Evolutionary conservation across 2,888 invertebrate species (phyloP), one percentile per base, ranked within the genome.

Genomic region (Gryllus longicercus): DNA sequence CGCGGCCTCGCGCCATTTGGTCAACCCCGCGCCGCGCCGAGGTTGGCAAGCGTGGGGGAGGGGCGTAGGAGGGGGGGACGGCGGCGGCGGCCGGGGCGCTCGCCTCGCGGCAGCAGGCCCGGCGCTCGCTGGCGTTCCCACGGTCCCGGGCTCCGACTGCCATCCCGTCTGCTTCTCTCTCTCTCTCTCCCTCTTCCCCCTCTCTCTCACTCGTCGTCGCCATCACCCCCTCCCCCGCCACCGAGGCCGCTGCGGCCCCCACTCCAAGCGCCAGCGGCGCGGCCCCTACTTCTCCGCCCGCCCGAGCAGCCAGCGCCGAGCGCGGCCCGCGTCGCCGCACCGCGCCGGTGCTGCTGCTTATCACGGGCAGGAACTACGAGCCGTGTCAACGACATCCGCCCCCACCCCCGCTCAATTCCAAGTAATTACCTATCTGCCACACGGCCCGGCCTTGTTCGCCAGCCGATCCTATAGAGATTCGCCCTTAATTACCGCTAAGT

Each of bases 311-410:
- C 12, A 11, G 51, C 14, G 11, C 14, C 3, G n/a, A 4, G 63
- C 16, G 63, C 14, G 12, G 63, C 16, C 16, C n/a, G 16, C 63
- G 63, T n/a, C 63, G 63, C 63, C 63, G 63, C 63, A 10, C 63
- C 14, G 63, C 63, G 63, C 63, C 63, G 63, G 63, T n/a, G 16
- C 14, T 63, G 63, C 63, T 4, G 63, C 63, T 14, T 63, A 63
- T 63, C 63, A 18, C n/a, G 63, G 63, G 63, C 63, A 14, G 63
- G 63, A 63, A 63, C 63, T 63, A 63, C 63, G 63, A 63, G 16
- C 63, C 63, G 63, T 63, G 63, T 63, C 63, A 63, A 63, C 63
- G 63, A 63, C n/a, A 63, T 63, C 63, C 63, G 63, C 63, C 63
- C 14, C 63, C 16, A 5, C 16, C 14, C 4, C 16, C 63, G 63